Evolutionary conservation across 2,113 vertebrate genomes (phyloP).

Genomic region (Vidua chalybeata): DNA sequence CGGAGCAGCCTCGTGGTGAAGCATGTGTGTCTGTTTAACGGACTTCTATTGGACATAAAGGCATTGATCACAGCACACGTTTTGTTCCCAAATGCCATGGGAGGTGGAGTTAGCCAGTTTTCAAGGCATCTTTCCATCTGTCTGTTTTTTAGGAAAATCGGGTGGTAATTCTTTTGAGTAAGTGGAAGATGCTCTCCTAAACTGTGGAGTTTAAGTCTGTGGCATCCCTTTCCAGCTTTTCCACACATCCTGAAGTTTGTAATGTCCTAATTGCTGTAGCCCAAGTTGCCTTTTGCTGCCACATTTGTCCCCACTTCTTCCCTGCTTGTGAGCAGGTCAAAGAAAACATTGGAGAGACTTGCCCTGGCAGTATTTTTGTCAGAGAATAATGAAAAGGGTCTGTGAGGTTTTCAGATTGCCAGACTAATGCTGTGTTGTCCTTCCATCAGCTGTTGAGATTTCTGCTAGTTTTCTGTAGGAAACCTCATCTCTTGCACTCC

Average conservation of each 20-base stretch:
- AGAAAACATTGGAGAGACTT: background rate
- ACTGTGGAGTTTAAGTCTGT: background rate
- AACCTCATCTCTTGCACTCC: background rate
- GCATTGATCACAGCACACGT: background rate
- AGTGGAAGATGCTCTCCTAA: background rate
- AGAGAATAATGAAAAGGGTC: background rate
- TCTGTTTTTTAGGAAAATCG: background rate
- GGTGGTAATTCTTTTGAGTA: background rate
- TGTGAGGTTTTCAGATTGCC: background rate
- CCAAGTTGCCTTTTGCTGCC: background rate
- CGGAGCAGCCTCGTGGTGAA: background rate
- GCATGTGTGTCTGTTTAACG: background rate
- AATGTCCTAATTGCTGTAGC: background rate
- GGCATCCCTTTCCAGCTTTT: background rate
- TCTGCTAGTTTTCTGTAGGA: background rate
- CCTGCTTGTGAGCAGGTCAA: background rate
- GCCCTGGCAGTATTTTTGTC: background rate
- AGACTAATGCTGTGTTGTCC: background rate
- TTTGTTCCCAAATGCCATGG: background rate
- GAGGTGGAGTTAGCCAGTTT: background rate
- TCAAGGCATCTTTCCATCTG: background rate
- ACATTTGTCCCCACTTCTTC: background rate
- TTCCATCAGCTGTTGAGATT: background rate
- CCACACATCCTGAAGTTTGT: background rate
- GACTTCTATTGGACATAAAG: background rate